phyloP scores from a whole-genome alignment of 2,888 invertebrate species.

The Cepaea hortensis region DNA sequence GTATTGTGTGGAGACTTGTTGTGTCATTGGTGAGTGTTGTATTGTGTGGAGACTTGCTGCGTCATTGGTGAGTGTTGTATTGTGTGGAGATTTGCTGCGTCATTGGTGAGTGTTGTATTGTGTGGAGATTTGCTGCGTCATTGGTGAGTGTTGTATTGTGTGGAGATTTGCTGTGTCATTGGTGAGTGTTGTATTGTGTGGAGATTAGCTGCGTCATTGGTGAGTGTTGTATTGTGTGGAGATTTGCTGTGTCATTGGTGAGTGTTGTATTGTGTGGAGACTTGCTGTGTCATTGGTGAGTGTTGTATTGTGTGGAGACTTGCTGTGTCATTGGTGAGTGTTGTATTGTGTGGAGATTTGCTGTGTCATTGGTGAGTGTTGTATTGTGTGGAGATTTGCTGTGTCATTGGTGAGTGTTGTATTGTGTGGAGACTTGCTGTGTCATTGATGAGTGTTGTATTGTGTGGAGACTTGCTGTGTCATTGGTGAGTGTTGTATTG shows the following conservation, averaged over 20 bases:
- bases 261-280: constrained; percentile 89
- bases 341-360: background rate
- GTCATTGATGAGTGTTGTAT: constrained; percentile 78
- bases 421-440: too few relatives aligned
- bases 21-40: constrained; percentile 12
- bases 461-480: constrained; percentile 98
- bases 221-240: constrained; percentile 88
- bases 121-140: too few relatives aligned
- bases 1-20: too few relatives aligned
- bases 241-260: constrained; percentile 97
- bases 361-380: background rate
- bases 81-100: background rate
- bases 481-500: constrained; percentile 89
- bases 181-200: constrained; percentile 88
- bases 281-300: constrained; percentile 96
- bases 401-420: background rate
- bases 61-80: background rate
- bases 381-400: background rate
- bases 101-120: background rate
- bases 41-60: background rate
- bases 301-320: too few relatives aligned
- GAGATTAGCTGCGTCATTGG: constrained; percentile 99
- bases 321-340: constrained; percentile 9
- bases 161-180: constrained; percentile 98
- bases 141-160: constrained; percentile 81